Conservation (phyloP, 2,888 invertebrate genomes). For the Morpho helenor region DNA sequence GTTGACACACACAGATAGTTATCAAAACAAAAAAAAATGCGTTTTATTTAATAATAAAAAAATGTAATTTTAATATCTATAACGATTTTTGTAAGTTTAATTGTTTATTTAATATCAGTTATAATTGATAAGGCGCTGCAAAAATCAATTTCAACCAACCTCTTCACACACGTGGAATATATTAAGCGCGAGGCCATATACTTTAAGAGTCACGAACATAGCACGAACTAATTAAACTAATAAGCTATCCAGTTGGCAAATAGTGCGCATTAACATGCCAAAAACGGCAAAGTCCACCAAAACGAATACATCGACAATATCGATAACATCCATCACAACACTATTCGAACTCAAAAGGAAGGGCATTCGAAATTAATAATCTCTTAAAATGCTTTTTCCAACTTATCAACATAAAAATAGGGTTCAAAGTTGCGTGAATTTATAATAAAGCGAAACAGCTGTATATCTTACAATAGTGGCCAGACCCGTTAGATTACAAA, state of each 20-base stretch:
- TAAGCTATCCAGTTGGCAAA: slow-evolving; percentile 15
- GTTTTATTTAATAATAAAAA: too few relatives aligned
- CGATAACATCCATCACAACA: slow-evolving; percentile 8
- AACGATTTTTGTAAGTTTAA: neutral
- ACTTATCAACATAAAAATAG: slow-evolving; percentile 13
- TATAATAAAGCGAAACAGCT: slow-evolving; percentile 23
- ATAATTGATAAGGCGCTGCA: neutral
- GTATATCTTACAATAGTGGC: slow-evolving; percentile 33
- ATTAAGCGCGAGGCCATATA: slow-evolving; percentile 12
- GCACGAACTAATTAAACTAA: slow-evolving; percentile 14
- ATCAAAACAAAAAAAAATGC: too few relatives aligned
- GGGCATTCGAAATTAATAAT: neutral
- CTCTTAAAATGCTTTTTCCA: slow-evolving; percentile 3
- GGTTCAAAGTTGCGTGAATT: slow-evolving; percentile 20
- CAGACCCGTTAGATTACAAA: slow-evolving; percentile 37
- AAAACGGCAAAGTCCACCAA: neutral
- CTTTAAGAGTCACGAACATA: slow-evolving; percentile 5
- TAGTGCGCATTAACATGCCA: slow-evolving; percentile 6
- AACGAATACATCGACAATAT: neutral
- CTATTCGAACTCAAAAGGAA: neutral
- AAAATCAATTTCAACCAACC: neutral
- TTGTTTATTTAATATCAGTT: neutral
- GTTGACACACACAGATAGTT: too few relatives aligned
- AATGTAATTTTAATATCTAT: too few relatives aligned
- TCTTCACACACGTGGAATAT: slow-evolving; percentile 16